Conservation (phyloP, 2,113 vertebrate species). For the Lagopus leucura region DNA sequence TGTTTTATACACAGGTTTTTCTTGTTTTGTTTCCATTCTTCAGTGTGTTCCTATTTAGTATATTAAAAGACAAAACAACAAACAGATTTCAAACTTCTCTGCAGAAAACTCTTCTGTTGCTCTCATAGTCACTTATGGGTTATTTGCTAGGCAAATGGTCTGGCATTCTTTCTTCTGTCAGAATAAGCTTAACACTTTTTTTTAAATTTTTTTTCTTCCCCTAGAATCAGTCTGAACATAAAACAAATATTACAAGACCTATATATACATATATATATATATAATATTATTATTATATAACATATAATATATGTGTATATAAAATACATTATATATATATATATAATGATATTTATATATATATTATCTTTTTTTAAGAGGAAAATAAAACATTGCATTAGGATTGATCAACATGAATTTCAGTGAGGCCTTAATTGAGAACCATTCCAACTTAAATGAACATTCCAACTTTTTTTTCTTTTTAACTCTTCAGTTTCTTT, state of each 20-base stretch:
- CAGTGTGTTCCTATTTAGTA: background rate
- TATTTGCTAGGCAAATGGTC: background rate
- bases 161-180: background rate
- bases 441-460: background rate
- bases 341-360: too few species aligned
- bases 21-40: background rate
- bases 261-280: too few species aligned
- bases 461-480: background rate
- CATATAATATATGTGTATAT: background rate
- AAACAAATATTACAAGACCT: background rate
- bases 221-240: background rate
- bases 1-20: background rate
- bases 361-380: background rate
- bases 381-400: background rate
- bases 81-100: background rate
- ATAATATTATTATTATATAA: too few species aligned
- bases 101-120: background rate
- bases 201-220: background rate
- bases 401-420: background rate
- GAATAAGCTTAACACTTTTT: background rate
- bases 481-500: background rate
- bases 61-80: background rate
- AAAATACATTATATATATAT: too few species aligned
- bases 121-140: background rate
- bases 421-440: background rate